Conservation (phyloP, 2,888 invertebrate genomes). For the Minunthozetes semirufus region DNA sequence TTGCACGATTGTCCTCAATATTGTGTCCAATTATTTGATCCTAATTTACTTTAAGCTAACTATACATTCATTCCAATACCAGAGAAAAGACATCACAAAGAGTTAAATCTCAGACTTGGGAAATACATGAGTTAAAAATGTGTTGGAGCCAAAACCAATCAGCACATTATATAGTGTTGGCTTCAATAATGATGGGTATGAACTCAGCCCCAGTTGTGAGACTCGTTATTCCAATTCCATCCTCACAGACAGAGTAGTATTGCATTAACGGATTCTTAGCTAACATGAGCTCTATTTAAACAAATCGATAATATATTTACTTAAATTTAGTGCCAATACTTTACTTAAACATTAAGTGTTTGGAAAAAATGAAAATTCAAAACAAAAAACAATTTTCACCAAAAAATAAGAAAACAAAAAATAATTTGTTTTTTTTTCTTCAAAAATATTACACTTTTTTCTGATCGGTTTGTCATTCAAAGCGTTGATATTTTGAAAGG, state of each 20-base stretch:
- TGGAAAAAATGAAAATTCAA: too few species aligned
- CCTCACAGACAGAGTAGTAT: neutral
- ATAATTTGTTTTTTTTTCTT: too few species aligned
- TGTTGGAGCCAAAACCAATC: too few species aligned
- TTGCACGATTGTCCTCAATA: slow-evolving; percentile 18
- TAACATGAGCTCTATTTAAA: neutral
- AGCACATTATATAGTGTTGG: too few species aligned
- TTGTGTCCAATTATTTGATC: neutral
- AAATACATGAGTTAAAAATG: neutral
- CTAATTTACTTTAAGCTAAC: neutral
- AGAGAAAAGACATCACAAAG: neutral
- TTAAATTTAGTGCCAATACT: neutral
- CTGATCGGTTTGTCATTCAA: too few species aligned
- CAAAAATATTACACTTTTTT: too few species aligned
- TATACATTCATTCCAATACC: neutral
- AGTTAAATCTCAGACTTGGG: neutral
- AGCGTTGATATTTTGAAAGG: too few species aligned
- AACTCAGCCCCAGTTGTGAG: too few species aligned
- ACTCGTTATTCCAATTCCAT: too few species aligned
- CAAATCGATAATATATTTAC: neutral
- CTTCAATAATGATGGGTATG: too few species aligned
- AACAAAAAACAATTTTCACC: too few species aligned
- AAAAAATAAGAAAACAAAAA: too few species aligned
- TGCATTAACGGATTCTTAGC: neutral
- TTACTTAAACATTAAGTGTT: neutral